A percentile compares a stretch with the other conserved stretches of the same genome.
These are phyloP conservation scores for Calidris pygmaea DNA, from an alignment of 2,113 vertebrate genomes.

Conservation along the genomic window DNA sequence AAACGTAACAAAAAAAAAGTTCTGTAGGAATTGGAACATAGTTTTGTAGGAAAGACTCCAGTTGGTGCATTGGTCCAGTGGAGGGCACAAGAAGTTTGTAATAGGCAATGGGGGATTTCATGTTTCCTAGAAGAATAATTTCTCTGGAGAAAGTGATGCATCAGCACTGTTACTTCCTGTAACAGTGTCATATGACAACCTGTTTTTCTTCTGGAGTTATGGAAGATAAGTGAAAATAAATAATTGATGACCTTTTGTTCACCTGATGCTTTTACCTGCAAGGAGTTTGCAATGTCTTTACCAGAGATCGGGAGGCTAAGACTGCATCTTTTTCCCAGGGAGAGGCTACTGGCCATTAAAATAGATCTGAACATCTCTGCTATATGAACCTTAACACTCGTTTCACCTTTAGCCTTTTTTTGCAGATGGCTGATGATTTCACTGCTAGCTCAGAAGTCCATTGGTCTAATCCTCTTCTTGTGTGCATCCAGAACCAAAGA, in stretches of 20 bases:
- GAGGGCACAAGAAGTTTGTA: neutral
- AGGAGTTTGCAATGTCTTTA: neutral
- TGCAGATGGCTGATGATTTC: neutral
- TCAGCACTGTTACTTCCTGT: neutral
- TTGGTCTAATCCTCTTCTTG: neutral
- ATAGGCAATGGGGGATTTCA: neutral
- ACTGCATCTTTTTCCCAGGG: neutral
- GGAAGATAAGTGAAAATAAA: neutral
- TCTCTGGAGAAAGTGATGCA: neutral
- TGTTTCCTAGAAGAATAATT: neutral
- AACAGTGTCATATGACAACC: neutral
- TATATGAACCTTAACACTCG: neutral
- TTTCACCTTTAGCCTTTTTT: neutral
- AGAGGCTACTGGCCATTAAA: neutral
- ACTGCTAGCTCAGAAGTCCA: neutral
- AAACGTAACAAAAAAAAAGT: neutral
- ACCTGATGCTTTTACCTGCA: neutral
- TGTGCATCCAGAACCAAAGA: neutral
- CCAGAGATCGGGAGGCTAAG: neutral
- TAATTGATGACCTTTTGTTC: neutral
- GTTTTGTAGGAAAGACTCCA: neutral
- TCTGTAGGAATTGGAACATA: neutral
- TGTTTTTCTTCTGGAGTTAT: neutral
- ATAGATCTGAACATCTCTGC: neutral
- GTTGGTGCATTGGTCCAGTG: rapidly evolving